Percentiles rank a stretch among this genome's conserved stretches.
Conservation (phyloP, 2,797 vertebrate species). For the Hemitrygon akajei region DNA sequence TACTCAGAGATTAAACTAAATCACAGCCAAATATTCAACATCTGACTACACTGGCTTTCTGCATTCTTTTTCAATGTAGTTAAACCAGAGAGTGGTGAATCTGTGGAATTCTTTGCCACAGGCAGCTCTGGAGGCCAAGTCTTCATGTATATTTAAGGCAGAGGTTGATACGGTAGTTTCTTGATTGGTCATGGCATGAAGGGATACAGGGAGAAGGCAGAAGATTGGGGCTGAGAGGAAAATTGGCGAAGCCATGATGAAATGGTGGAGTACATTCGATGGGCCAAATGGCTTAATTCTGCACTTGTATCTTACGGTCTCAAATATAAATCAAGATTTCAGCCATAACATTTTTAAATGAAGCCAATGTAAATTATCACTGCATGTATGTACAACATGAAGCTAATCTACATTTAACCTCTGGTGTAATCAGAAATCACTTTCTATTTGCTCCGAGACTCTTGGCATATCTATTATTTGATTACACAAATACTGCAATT, state of each 20-base stretch:
- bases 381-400: neutral
- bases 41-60: neutral
- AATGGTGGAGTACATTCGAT: too few relatives aligned
- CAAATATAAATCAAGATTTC: too few relatives aligned
- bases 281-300: too few relatives aligned
- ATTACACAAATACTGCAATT: neutral
- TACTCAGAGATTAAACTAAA: neutral
- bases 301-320: too few relatives aligned
- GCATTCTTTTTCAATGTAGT: neutral
- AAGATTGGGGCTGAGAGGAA: too few relatives aligned
- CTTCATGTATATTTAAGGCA: too few relatives aligned
- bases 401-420: neutral
- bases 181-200: too few relatives aligned
- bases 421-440: neutral
- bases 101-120: too few relatives aligned
- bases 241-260: too few relatives aligned
- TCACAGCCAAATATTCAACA: neutral
- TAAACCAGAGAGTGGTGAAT: neutral
- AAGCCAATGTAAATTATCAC: neutral
- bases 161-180: too few relatives aligned
- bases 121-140: too few relatives aligned
- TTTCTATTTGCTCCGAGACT: neutral
- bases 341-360: neutral
- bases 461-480: neutral
- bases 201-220: too few relatives aligned